Evolutionary conservation across 2,888 invertebrate genomes (phyloP).

Genomic region (Cataglyphis livida): DNA sequence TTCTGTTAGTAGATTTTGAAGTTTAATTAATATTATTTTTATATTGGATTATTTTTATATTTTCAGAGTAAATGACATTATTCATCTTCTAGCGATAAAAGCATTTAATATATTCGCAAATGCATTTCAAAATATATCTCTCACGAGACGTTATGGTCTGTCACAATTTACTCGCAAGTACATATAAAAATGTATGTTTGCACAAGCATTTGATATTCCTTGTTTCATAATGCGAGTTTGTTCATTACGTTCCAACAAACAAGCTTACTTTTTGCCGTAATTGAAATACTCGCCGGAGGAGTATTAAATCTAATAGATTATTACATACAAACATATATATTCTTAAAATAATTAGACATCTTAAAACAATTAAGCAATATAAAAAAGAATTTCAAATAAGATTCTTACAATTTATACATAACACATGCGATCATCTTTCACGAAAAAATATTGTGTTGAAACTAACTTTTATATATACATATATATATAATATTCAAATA

Average conservation of each 20-base stretch:
- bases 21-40: conserved; percentile 6
- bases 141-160: conserved; percentile 44
- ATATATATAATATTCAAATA: no score
- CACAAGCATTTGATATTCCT: conserved; percentile 49
- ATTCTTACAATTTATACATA: not conserved
- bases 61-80: no score
- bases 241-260: conserved; percentile 29
- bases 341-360: not conserved
- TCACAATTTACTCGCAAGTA: conserved; percentile 50
- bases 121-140: conserved; percentile 31
- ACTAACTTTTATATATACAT: not conserved
- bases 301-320: conserved; percentile 5
- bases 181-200: conserved; percentile 62
- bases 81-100: conserved; percentile 62
- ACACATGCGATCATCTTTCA: not conserved
- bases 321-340: no score
- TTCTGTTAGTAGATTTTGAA: not conserved
- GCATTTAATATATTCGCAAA: conserved; percentile 45
- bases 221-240: conserved; percentile 42
- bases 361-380: not conserved
- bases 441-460: not conserved
- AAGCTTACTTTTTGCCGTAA: conserved; percentile 35
- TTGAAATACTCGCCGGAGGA: not conserved
- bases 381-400: not conserved
- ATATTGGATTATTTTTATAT: not conserved